Conservation (phyloP, 1,140 invertebrate genomes). For the Littorina saxatilis region DNA sequence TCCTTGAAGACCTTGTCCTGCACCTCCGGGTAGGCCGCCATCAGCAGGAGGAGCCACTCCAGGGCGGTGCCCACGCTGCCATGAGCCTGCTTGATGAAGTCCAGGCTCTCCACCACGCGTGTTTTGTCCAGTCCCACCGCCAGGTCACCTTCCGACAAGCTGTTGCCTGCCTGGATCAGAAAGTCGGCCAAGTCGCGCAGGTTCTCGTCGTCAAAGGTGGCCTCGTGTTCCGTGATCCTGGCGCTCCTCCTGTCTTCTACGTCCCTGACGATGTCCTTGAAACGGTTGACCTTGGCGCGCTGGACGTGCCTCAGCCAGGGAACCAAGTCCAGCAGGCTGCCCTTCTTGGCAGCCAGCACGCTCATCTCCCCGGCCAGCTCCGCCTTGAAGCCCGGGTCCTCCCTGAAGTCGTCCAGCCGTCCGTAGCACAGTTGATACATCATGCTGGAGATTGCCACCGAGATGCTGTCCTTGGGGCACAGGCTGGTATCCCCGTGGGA, state of each 20-base stretch:
- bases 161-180: conserved; percentile 27
- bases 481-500: conserved; percentile 34
- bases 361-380: conserved; percentile 34
- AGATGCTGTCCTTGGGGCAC: conserved; percentile 36
- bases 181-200: conserved; percentile 41
- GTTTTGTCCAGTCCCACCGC: neutral
- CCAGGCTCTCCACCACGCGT: conserved; percentile 35
- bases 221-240: conserved; percentile 33
- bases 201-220: conserved; percentile 18
- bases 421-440: conserved; percentile 53
- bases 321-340: conserved; percentile 47
- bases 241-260: neutral
- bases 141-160: conserved; percentile 4
- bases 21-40: conserved; percentile 84
- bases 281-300: conserved; percentile 34
- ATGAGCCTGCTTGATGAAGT: conserved; percentile 91
- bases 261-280: conserved; percentile 11
- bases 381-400: conserved; percentile 42
- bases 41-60: conserved; percentile 89
- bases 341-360: conserved; percentile 11
- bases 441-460: conserved; percentile 45
- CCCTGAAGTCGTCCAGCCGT: conserved; percentile 31
- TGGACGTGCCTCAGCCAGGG: conserved; percentile 44
- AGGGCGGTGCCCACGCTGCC: conserved; percentile 90
- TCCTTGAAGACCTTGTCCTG: conserved; percentile 90